Percentiles rank a stretch among this genome's conserved stretches.
phyloP scores from a whole-genome alignment of 2,113 vertebrate genomes.

The Sebastes schlegelii region DNA sequence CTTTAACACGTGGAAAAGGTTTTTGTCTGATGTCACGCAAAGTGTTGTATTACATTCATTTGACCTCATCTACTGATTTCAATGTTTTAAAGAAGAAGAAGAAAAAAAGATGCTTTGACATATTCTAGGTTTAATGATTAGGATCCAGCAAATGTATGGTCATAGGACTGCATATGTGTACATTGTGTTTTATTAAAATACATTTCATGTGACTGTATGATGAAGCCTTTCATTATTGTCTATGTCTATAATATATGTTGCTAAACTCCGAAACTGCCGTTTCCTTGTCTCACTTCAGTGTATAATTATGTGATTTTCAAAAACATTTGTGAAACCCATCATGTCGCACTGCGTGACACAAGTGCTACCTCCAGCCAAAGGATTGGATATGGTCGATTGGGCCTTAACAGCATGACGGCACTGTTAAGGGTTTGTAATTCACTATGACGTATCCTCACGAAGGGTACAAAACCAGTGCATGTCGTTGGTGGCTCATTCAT shows the following conservation, averaged over 20 bases:
- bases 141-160: constrained; percentile 84
- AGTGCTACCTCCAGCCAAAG: constrained; percentile 61
- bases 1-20: constrained; percentile 78
- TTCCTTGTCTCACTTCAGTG: constrained; percentile 53
- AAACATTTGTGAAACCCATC: constrained; percentile 71
- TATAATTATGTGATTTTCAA: constrained; percentile 51
- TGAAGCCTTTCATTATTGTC: constrained; percentile 73
- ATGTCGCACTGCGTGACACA: constrained; percentile 55
- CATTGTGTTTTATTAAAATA: constrained; percentile 88
- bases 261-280: constrained; percentile 53
- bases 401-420: constrained; percentile 64
- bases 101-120: constrained; percentile 72
- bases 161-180: constrained; percentile 87
- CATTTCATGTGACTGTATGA: constrained; percentile 83
- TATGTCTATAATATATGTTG: constrained; percentile 66
- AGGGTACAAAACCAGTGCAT: constrained; percentile 43
- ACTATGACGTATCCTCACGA: constrained; percentile 60
- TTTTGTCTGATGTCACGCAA: constrained; percentile 75
- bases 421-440: constrained; percentile 63
- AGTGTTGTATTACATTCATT: constrained; percentile 77
- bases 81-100: constrained; percentile 71
- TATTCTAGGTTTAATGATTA: constrained; percentile 84
- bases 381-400: constrained; percentile 67
- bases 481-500: constrained; percentile 35
- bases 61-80: constrained; percentile 83